Evolutionary conservation across 1,140 invertebrate genomes (phyloP), one percentile per base, ranked within the genome.

Genomic region (Cydia amplana): DNA sequence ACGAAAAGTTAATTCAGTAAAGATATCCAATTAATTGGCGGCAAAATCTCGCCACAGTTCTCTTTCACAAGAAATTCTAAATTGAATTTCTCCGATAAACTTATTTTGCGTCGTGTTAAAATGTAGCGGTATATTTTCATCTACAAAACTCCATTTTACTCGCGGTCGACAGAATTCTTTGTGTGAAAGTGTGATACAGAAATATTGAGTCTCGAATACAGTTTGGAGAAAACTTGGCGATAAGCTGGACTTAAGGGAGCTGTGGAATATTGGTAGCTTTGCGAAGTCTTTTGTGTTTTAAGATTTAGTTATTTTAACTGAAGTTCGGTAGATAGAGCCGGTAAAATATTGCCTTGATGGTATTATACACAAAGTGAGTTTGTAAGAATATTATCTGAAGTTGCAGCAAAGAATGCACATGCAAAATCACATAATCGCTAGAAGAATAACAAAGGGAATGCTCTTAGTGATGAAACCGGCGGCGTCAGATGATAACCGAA

Each of bases 71-170:
- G 9, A 36, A 36, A 65, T 36, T 65, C 64, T 23, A 9, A 18
- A 70, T 70, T 70, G 0, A 70, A 70, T 70, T 70, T 70, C 28
- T 70, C 4, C 6, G 65, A 36, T 70, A 70, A 70, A 70, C 28
- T 40, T 32, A n/a, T 70, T 36, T 12, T 16, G 65, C 32, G 23
- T 36, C n/a, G 32, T n/a, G 36, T 9, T 25, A 16, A 36, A 36
- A 6, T 32, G 0, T n/a, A 18, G n/a, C 28, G 3, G 16, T 16
- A n/a, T 40, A 10, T 43, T 40, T 70, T 40, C 28, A 70, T 67
- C 25, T 65, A 28, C 28, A 9, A 36, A 70, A 40, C 14, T 2
- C 36, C 36, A 43, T 70, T 70, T 36, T 36, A 70, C n/a, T n/a
- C 40, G 10, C 5, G 9, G 64, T n/a, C 14, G 25, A 6, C 4